phyloP scores from a whole-genome alignment of 2,888 invertebrate genomes.

The Leucophenga maculata region DNA sequence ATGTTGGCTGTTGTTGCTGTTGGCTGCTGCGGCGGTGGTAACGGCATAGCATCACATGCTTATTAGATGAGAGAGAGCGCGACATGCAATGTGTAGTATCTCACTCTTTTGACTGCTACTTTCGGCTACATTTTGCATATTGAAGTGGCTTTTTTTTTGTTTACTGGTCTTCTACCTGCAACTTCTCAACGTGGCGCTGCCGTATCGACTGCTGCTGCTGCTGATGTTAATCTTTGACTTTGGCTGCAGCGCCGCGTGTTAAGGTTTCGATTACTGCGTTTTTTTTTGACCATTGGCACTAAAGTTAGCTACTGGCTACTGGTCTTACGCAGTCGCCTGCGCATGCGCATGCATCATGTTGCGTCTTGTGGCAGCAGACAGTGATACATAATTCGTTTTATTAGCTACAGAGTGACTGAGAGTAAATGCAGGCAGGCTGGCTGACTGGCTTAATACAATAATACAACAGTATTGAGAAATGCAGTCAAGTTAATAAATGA shows the following conservation, averaged over 20 bases:
- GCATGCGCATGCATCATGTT: not conserved
- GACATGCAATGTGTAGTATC: not conserved
- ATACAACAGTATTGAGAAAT: too few relatives aligned
- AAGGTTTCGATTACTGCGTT: constrained; percentile 60
- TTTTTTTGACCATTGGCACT: not conserved
- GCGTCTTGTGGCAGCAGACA: not conserved
- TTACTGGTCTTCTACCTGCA: not conserved
- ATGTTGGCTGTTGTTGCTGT: constrained; percentile 39
- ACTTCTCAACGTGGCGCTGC: constrained; percentile 8
- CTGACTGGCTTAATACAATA: too few relatives aligned
- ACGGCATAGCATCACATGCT: constrained; percentile 54
- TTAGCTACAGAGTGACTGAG: not conserved
- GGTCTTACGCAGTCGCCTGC: constrained; percentile 52
- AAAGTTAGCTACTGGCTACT: constrained; percentile 40
- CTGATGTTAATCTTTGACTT: constrained; percentile 59
- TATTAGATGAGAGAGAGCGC: constrained; percentile 50
- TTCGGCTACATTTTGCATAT: constrained; percentile 34
- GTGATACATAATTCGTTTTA: constrained; percentile 6
- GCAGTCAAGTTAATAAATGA: too few relatives aligned
- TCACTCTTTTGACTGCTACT: not conserved
- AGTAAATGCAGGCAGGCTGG: too few relatives aligned
- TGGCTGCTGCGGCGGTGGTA: constrained; percentile 38
- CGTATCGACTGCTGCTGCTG: constrained; percentile 35
- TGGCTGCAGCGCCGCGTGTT: constrained; percentile 39
- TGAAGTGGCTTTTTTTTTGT: too few relatives aligned